Evolutionary conservation across 2,113 vertebrate species (phyloP), one percentile per base, ranked within the genome.

Genomic region (Syngnathus typhle): DNA sequence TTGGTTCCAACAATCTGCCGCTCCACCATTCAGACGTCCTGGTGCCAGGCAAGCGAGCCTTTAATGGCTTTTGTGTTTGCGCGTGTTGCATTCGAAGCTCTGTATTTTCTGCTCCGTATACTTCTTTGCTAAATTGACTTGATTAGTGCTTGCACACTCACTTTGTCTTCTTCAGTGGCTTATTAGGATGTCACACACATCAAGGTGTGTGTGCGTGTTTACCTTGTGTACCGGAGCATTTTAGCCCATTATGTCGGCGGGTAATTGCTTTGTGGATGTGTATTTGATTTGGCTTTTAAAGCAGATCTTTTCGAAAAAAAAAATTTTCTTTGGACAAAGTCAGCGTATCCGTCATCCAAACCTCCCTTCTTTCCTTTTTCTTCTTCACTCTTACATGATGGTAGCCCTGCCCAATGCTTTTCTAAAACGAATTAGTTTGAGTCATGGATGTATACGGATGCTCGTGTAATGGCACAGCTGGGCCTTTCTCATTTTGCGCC

Each of bases 1-100:
- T 74, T 75, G 65, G 60, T 79, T 78, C 67, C 72, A 81, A 73
- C 84, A 83, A 83, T 85, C 80, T 78, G 76, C 76, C 66, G 70
- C 75, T 78, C 77, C 39, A 21, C 38, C 41, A 62, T 62, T 62
- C 41, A 62, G 41, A 62, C 41, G 12, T 74, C 68, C 61, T 64
- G 71, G 23, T 76, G 54, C 70, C 79, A 32, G n/a, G 67, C 69
- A 82, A 73, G 80, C 74, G 74, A 75, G 77, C 70, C 74, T 79
- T 75, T 47, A 68, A 55, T 71, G 47, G 67, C 71, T 54, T 69
- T 16, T 72, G 49, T 76, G 56, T 75, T 64, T 68, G 23, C 39
- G 55, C 56, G 7, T 69, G 61, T 64, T 27, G 71, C 60, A 67
- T 23, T 79, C 55, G 64, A 6, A 6, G 18, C n/a, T 69, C 43